Evolutionary conservation across 2,888 invertebrate species (phyloP).

Genomic region (Sarcophaga subvicina): DNA sequence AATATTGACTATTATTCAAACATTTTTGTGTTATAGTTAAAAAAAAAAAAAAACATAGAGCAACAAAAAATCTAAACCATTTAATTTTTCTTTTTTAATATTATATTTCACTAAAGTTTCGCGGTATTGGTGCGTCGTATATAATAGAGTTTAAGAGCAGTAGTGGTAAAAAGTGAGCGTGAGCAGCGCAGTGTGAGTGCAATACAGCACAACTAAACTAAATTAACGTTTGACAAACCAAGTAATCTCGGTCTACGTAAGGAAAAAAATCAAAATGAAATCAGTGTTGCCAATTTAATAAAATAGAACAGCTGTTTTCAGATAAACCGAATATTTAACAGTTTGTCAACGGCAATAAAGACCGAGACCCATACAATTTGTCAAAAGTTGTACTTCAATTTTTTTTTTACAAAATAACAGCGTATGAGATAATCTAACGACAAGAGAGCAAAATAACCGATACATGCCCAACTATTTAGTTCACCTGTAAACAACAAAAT

Average conservation of each 20-base stretch:
- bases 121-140: conserved; percentile 57
- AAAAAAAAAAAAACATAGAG: conserved; percentile 45
- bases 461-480: no score
- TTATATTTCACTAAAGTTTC: conserved; percentile 48
- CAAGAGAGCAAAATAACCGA: no score
- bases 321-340: background rate
- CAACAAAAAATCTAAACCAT: conserved; percentile 67
- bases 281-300: background rate
- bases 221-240: conserved; percentile 51
- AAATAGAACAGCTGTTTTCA: background rate
- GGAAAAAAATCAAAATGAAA: background rate
- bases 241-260: conserved; percentile 1
- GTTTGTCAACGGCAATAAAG: no score
- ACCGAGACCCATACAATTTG: no score
- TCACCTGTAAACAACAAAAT: no score
- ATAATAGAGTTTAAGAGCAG: conserved; percentile 58
- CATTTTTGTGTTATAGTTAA: background rate
- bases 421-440: no score
- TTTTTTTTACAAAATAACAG: no score
- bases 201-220: conserved; percentile 66
- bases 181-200: conserved; percentile 63
- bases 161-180: conserved; percentile 44
- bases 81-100: conserved; percentile 25
- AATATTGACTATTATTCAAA: conserved; percentile 34
- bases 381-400: no score